phyloP scores from a whole-genome alignment of 2,797 vertebrate genomes.

The Sibirionetta formosa region DNA sequence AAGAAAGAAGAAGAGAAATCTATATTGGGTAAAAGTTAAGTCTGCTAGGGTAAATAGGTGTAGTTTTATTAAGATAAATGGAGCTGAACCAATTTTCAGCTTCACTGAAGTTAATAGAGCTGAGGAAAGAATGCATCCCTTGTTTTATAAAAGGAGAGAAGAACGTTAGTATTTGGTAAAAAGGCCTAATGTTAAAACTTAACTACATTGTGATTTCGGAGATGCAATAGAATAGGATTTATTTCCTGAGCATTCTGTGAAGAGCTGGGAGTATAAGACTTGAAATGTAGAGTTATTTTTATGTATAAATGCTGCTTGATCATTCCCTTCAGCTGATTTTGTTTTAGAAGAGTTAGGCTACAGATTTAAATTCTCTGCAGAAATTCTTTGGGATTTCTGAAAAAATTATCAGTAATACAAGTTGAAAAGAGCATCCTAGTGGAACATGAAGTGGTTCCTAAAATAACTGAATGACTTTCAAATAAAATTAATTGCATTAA shows the following conservation, averaged over 20 bases:
- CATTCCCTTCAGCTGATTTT: background rate
- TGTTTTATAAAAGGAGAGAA: slow-evolving; percentile 27
- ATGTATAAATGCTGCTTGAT: background rate
- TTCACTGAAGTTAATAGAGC: slow-evolving; percentile 30
- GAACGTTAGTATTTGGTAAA: background rate
- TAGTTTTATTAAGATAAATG: slow-evolving; percentile 44
- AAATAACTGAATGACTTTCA: background rate
- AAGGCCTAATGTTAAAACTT: background rate
- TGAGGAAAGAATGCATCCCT: slow-evolving; percentile 2
- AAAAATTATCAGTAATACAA: background rate
- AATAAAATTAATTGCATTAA: background rate
- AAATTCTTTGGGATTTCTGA: background rate
- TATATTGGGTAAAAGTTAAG: background rate
- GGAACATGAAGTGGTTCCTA: background rate
- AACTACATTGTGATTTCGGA: background rate
- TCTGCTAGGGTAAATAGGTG: slow-evolving; percentile 12
- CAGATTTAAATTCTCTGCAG: background rate
- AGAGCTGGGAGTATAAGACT: background rate
- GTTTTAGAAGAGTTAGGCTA: background rate
- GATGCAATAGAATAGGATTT: background rate
- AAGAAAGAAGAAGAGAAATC: background rate
- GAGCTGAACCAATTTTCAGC: slow-evolving; percentile 59
- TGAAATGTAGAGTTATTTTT: slow-evolving; percentile 4
- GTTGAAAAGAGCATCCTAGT: background rate
- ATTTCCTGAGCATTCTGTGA: background rate